Evolutionary conservation across 2,797 vertebrate species (phyloP), one percentile per base, ranked within the genome.

Genomic region (Myoxocephalus aenaeus): DNA sequence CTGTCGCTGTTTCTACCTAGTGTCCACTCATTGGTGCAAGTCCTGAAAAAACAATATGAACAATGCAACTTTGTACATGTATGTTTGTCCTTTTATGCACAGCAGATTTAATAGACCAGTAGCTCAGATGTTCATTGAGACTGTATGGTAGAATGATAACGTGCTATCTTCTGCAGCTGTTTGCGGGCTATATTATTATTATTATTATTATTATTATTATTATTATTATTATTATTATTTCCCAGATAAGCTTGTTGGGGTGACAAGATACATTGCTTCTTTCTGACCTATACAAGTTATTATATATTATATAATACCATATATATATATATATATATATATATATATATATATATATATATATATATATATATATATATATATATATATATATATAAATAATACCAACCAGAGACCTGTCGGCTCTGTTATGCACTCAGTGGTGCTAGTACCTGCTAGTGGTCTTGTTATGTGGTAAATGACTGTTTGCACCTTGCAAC

Each of bases 171-270:
- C 50, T 74, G 27, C 44, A 77, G 77, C 50, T 75, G 18, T 53
- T 44, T 51, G 56, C 25, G 72, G 27, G 18, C 46, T 80, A 44
- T 82, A 73, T 83, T 53, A 25, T 81, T 50, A 46, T 53, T 27
- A 1, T 27, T 22, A 32, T 34, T 53, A 5, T 53, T 64, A 65
- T 81, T 75, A 69, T 73, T 77, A 73, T 83, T 53, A 25, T 81
- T 50, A 46, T 53, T 27, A 1, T 27, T 22, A 32, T 34, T 53
- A 5, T 53, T 64, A 65, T 81, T 75, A 69, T 73, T 77, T 85
- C 75, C 80, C 74, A 77, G 71, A 77, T 73, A 87, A 89, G 65
- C 58, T 53, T 44, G 51, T 70, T 80, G 73, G 72, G 78, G 73
- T 44, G 65, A 69, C 50, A 29, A 56, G 74, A 83, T 77, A 80